Evolutionary conservation across 2,113 vertebrate genomes (phyloP).

Genomic region (Procavia capensis): DNA sequence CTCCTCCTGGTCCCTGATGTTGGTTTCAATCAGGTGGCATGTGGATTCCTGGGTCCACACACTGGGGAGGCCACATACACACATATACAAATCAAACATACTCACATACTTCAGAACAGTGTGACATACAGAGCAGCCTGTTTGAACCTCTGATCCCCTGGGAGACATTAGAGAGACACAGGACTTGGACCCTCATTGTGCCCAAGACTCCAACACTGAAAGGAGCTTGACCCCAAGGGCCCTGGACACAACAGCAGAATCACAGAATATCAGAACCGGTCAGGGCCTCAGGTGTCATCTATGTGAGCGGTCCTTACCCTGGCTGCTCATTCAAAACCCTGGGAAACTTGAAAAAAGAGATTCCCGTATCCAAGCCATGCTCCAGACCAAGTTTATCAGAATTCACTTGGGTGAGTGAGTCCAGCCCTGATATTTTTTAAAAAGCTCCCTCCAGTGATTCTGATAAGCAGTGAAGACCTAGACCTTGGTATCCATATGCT

Average conservation of each 20-base stretch:
- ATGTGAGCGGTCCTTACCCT: background rate
- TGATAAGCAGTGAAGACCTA: background rate
- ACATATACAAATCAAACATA: background rate
- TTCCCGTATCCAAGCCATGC: background rate
- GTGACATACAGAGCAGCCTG: background rate
- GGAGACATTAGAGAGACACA: background rate
- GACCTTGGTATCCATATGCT: background rate
- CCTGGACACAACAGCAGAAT: background rate
- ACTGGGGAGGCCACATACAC: conserved; percentile 74
- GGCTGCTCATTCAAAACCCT: background rate
- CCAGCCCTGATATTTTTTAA: too few species aligned
- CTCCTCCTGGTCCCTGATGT: conserved; percentile 81
- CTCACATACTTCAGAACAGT: background rate
- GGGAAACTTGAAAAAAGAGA: background rate
- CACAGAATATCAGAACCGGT: rapidly evolving
- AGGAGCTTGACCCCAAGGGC: background rate
- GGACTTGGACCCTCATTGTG: background rate
- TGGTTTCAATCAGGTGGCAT: conserved; percentile 85
- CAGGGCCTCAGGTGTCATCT: background rate
- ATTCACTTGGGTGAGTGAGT: background rate
- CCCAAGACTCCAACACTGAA: background rate
- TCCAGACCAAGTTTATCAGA: background rate
- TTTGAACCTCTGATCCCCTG: background rate
- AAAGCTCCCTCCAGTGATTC: background rate
- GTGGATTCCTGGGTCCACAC: conserved; percentile 86